These are phyloP conservation scores for Helicoverpa assulta DNA, from an alignment of 2,888 invertebrate genomes.

Conservation along the genomic window DNA sequence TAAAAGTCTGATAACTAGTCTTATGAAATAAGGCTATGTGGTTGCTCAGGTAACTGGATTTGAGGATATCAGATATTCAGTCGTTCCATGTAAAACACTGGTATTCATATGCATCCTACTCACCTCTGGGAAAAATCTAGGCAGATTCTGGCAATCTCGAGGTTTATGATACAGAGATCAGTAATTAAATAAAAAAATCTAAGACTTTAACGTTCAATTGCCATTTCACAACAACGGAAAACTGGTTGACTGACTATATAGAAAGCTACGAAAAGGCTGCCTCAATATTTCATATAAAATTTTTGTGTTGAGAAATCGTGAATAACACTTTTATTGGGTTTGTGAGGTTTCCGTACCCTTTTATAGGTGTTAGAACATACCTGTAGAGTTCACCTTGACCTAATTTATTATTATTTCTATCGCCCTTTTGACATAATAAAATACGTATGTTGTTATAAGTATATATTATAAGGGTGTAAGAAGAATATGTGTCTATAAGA, in stretches of 20 bases:
- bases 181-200: background rate
- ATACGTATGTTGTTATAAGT: too few relatives aligned
- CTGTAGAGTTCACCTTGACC: background rate
- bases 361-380: background rate
- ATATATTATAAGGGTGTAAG: too few relatives aligned
- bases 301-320: background rate
- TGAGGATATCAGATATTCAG: too few relatives aligned
- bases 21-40: too few relatives aligned
- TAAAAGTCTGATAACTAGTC: too few relatives aligned
- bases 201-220: background rate
- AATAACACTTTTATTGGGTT: background rate
- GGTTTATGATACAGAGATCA: too few relatives aligned
- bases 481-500: too few relatives aligned
- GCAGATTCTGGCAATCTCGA: too few relatives aligned
- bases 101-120: too few relatives aligned
- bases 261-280: background rate
- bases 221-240: background rate
- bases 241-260: background rate
- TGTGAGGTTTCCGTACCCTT: background rate
- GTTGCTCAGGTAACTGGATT: too few relatives aligned
- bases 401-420: background rate
- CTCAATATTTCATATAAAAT: background rate
- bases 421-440: background rate
- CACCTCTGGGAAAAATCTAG: too few relatives aligned
- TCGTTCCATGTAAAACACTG: too few relatives aligned